Percentiles rank a stretch among this genome's conserved stretches.
phyloP scores from a whole-genome alignment of 2,113 vertebrate species.

The Chaenogobius annularis region DNA sequence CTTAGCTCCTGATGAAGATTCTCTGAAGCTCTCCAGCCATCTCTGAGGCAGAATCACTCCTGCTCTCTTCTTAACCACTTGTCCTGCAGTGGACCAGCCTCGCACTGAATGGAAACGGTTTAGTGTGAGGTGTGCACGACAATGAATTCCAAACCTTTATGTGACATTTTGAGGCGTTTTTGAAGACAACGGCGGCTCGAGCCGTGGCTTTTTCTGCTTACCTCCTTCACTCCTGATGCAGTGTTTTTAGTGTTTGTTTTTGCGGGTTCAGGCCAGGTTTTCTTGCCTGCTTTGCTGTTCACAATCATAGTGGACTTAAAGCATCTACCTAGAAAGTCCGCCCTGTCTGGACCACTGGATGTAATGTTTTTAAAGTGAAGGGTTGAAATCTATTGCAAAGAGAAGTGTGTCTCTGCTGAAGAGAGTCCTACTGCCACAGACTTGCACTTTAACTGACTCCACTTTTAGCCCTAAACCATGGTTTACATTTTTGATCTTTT shows the following conservation, averaged over 20 bases:
- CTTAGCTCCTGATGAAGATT: conserved; percentile 24
- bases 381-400: conserved; percentile 73
- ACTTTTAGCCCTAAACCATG: conserved; percentile 73
- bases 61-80: conserved; percentile 60
- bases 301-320: conserved; percentile 70
- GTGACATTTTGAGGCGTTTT: conserved; percentile 26
- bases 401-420: conserved; percentile 63
- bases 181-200: conserved; percentile 55
- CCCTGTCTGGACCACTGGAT: conserved; percentile 45
- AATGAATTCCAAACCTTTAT: conserved; percentile 57
- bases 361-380: conserved; percentile 46
- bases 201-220: conserved; percentile 66
- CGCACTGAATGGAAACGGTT: conserved; percentile 59
- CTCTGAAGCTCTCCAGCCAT: conserved; percentile 59
- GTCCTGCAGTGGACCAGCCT: conserved; percentile 52
- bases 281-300: conserved; percentile 62
- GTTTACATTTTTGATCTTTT: conserved; percentile 80
- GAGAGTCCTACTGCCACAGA: conserved; percentile 80
- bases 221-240: conserved; percentile 72
- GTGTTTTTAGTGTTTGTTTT: conserved; percentile 64
- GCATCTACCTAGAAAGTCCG: conserved; percentile 43
- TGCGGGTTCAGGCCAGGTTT: conserved; percentile 56
- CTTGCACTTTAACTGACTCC: conserved; percentile 84
- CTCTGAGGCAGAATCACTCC: conserved; percentile 49
- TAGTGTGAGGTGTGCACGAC: conserved; percentile 58